Evolutionary conservation across 2,888 invertebrate species (phyloP), one percentile per base, ranked within the genome.

Genomic region (Siphlonurus alternatus): DNA sequence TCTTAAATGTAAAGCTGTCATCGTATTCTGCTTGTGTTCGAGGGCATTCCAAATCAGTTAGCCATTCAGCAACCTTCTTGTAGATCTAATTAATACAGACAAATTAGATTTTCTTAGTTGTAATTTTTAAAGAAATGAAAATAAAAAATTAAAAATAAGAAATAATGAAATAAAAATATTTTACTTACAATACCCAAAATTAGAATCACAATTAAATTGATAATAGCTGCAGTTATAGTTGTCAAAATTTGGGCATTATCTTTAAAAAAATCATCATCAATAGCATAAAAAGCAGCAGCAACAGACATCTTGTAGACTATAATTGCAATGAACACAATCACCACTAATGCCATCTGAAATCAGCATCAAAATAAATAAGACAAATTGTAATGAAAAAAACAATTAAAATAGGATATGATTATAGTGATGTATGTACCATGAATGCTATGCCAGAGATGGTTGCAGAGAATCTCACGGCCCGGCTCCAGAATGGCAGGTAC

Each of bases 21-120:
- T 99, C 98, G 73, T 95, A 98, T 75, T 98, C 96, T 0, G 89
- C 91, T 75, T 97, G 95, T 0, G 97, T 98, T 61, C 94, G 79
- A 18, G 94, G 93, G 75, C 89, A 90, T 77, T 95, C 92, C 75
- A 91, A 77, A 72, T 93, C 90, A 0, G 94, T 95, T 68, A 96
- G 78, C 75, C 83, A 84, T 3, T 90, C 85, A 0, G 95, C 94
- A 70, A 96, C 78, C 71, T 82, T 84, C 69, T 92, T 88, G 73
- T 95, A 95, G 69, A 90, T 81, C 88, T 85, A 75, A 15, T 19
- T 15, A 59, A 59, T 19, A 19, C 1, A 59, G 15, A 15, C 1
- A 1, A 2, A 20, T 19, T 19, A 19, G 15, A 2, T 19, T 19
- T 59, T 59, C n/a, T 20, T 59, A 19, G n/a, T 19, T 1, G 18